Percentiles rank a stretch among this genome's conserved stretches.
Conservation (phyloP, 2,113 vertebrate species). For the Pangasianodon gigas region DNA sequence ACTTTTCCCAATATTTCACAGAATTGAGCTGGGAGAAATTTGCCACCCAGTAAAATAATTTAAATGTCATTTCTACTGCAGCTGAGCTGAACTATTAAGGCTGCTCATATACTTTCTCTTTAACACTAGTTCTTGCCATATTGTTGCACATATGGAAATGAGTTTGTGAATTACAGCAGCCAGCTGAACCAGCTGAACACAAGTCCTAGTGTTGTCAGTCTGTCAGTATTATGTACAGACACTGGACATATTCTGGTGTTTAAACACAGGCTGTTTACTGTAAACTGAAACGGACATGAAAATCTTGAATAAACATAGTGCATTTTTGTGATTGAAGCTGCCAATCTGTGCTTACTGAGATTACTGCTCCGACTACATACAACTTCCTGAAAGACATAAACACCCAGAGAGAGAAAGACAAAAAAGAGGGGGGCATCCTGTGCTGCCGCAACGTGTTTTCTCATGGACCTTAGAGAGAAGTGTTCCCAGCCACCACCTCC, state of each 20-base stretch:
- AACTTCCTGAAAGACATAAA: not conserved
- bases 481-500: not conserved
- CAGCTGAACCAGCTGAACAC: not conserved
- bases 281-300: constrained; percentile 1
- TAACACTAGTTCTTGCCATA: not conserved
- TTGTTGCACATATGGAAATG: not conserved
- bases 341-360: not conserved
- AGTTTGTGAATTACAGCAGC: not conserved
- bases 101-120: not conserved
- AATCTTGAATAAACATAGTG: not conserved
- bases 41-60: no score
- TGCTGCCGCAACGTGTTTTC: not conserved
- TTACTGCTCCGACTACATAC: not conserved
- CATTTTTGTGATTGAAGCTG: not conserved
- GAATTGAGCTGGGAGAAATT: not conserved
- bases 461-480: constrained; percentile 36
- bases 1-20: not conserved
- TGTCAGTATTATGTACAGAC: not conserved
- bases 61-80: not conserved
- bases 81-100: not conserved
- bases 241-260: not conserved
- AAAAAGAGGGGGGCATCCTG: not conserved
- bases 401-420: not conserved
- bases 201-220: not conserved
- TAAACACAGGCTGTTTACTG: not conserved